phyloP scores from a whole-genome alignment of 2,113 vertebrate genomes.

The Chascanopsetta lugubris region DNA sequence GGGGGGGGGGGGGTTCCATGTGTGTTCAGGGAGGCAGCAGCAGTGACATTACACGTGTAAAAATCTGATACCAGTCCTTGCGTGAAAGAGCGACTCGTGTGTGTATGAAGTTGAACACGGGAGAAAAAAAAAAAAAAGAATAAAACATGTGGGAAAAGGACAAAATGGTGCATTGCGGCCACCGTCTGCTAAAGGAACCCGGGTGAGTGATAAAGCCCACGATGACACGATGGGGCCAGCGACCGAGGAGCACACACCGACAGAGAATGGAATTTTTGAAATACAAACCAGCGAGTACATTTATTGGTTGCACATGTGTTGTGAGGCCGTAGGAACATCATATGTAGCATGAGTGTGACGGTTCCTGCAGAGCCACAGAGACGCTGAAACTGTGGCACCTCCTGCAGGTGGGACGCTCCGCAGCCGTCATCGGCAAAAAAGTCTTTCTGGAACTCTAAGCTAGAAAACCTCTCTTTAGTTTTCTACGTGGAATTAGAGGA shows the following conservation, averaged over 20 bases:
- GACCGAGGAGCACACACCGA: neutral
- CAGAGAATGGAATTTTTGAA: too few species aligned
- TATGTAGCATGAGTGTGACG: neutral
- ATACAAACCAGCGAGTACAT: neutral
- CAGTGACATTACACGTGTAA: neutral
- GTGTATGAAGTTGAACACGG: neutral
- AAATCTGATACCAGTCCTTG: neutral
- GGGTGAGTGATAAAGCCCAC: neutral
- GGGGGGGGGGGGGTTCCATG: conserved; percentile 1
- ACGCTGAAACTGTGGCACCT: conserved; percentile 14
- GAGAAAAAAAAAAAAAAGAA: neutral
- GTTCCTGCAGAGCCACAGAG: neutral
- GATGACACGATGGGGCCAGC: neutral
- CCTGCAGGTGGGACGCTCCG: conserved; percentile 8
- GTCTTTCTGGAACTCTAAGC: neutral
- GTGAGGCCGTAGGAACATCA: neutral
- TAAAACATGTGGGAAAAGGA: neutral
- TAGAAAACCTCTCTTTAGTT: neutral
- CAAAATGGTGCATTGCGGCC: conserved; percentile 18
- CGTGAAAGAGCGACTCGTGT: neutral
- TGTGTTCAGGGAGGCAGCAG: neutral
- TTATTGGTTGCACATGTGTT: neutral
- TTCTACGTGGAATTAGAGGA: neutral
- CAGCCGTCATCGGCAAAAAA: neutral
- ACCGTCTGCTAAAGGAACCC: conserved; percentile 18